A percentile compares a stretch with the other conserved stretches of the same genome.
These are phyloP conservation scores for Junonia oenone DNA, from an alignment of 2,888 invertebrate species.

Conservation along the genomic window DNA sequence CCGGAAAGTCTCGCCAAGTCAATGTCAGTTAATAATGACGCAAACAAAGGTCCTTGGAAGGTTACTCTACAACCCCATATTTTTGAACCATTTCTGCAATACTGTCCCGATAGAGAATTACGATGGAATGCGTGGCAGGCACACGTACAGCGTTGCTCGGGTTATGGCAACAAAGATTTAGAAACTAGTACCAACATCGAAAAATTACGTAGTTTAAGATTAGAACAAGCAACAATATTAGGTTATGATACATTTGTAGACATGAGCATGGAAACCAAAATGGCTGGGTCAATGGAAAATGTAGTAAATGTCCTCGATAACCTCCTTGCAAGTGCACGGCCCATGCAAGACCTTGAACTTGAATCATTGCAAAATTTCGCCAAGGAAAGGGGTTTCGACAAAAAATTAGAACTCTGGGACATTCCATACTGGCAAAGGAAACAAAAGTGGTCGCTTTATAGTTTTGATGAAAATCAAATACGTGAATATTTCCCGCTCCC, in stretches of 20 bases:
- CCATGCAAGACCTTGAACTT: constrained; percentile 88
- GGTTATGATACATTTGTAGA: constrained; percentile 90
- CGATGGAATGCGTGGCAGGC: constrained; percentile 94
- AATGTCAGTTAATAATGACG: constrained; percentile 81
- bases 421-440: constrained; percentile 92
- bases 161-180: constrained; percentile 80
- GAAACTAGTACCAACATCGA: constrained; percentile 88
- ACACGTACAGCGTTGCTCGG: constrained; percentile 84
- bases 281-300: constrained; percentile 90
- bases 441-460: constrained; percentile 82
- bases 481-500: constrained; percentile 91
- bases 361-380: constrained; percentile 86
- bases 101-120: constrained; percentile 88
- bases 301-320: constrained; percentile 84
- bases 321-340: constrained; percentile 83
- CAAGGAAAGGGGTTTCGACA: constrained; percentile 83
- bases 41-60: constrained; percentile 90
- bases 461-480: constrained; percentile 85
- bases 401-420: constrained; percentile 88
- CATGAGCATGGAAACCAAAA: constrained; percentile 95
- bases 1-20: constrained; percentile 83
- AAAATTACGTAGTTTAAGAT: constrained; percentile 84
- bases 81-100: constrained; percentile 87
- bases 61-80: constrained; percentile 87
- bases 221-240: constrained; percentile 85